phyloP scores from a whole-genome alignment of 2,113 vertebrate species.

The Lonchura striata region DNA sequence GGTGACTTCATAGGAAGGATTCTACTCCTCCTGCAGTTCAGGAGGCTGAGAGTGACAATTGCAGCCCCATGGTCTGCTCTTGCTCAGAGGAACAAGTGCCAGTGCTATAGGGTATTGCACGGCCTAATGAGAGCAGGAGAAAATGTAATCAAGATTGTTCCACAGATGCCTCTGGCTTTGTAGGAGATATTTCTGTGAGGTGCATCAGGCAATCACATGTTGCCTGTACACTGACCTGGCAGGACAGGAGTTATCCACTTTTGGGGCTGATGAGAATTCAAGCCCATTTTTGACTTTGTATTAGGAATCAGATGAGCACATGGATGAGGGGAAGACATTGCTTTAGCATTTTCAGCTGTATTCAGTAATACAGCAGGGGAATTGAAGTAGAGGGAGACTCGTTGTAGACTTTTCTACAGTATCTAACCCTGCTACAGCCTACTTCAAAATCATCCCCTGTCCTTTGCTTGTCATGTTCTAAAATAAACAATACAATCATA shows the following conservation, averaged over 20 bases:
- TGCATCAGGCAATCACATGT: not conserved
- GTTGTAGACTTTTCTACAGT: not conserved
- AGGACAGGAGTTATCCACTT: not conserved
- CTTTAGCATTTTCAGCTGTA: not conserved
- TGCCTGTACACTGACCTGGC: not conserved
- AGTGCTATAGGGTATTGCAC: not conserved
- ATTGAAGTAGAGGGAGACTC: not conserved
- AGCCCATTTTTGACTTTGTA: not conserved
- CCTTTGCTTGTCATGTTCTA: not conserved
- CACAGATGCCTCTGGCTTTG: not conserved
- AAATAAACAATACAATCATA: not conserved
- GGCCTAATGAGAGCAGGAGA: not conserved
- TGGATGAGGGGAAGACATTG: not conserved
- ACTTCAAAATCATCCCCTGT: not conserved
- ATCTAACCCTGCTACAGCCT: not conserved
- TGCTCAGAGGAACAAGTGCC: fast-evolving
- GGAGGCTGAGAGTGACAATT: not conserved
- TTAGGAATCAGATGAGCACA: not conserved
- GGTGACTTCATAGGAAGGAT: not conserved
- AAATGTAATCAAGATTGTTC: not conserved
- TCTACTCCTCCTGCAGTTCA: not conserved
- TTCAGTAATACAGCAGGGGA: not conserved
- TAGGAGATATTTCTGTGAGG: not conserved
- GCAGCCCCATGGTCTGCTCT: not conserved
- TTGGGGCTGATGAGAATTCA: not conserved